Conservation (phyloP, 1,140 invertebrate species). For the Alviniconcha marisindica region DNA sequence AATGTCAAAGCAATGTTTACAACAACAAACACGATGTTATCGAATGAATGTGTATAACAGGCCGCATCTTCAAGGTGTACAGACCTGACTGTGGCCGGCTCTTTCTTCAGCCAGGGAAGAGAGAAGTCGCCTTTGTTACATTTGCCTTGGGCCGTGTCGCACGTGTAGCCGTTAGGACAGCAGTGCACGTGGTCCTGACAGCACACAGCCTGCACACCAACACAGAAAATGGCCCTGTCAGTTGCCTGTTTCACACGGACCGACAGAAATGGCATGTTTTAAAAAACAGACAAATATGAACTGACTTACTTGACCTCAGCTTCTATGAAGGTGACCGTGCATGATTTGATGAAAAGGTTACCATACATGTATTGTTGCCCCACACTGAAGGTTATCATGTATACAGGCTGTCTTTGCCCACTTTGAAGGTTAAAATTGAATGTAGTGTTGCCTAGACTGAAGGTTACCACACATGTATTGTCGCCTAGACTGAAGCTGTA, state of each 20-base stretch:
- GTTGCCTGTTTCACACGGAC: neutral
- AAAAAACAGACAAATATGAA: no score
- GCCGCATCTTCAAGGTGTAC: neutral
- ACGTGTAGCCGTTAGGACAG: constrained; percentile 60
- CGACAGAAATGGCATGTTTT: no score
- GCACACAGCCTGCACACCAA: constrained; percentile 49
- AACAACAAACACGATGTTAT: no score
- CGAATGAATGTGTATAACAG: neutral
- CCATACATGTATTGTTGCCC: no score
- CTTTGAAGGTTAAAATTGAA: neutral
- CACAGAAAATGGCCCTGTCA: neutral
- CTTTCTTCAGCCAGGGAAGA: neutral
- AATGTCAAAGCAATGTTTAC: no score
- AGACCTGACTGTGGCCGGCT: neutral
- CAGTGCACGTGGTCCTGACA: constrained; percentile 61
- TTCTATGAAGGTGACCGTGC: no score
- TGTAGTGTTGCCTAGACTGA: neutral
- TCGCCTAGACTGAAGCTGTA: neutral
- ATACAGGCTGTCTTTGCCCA: neutral
- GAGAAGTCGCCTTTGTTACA: neutral
- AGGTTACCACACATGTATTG: neutral
- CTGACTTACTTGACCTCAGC: no score
- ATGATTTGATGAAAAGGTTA: no score
- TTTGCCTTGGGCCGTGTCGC: constrained; percentile 52
- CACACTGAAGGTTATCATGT: neutral